phyloP scores from a whole-genome alignment of 92 coral and sea anemone species.

The Heliopora coerulea region DNA sequence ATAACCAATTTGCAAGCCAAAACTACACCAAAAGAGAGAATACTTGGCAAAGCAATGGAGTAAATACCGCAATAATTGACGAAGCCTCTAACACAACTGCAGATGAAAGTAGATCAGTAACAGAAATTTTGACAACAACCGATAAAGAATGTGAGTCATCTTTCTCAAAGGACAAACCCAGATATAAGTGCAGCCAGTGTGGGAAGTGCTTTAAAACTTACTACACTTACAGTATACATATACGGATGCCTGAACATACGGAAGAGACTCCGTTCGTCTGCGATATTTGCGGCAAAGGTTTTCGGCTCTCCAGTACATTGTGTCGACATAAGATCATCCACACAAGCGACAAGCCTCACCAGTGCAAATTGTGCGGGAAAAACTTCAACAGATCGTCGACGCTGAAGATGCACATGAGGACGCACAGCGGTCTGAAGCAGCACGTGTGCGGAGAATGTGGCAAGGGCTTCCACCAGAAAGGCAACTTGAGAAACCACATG shows the following conservation, averaged over 20 bases:
- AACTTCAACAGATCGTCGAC: slow-evolving; percentile 94
- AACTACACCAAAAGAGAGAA: background rate
- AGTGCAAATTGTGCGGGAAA: slow-evolving; percentile 78
- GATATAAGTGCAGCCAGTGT: slow-evolving; percentile 87
- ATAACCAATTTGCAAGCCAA: background rate
- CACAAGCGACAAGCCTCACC: slow-evolving; percentile 94
- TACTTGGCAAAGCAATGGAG: background rate
- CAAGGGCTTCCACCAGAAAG: slow-evolving; percentile 98
- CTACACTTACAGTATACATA: slow-evolving; percentile 91
- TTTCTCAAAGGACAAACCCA: slow-evolving; percentile 47
- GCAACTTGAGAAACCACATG: slow-evolving; percentile 90
- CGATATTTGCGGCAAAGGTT: slow-evolving; percentile 95
- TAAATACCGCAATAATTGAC: background rate
- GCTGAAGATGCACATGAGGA: slow-evolving; percentile 88
- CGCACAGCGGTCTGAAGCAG: slow-evolving; percentile 90
- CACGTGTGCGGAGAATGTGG: slow-evolving; percentile 90
- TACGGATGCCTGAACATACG: slow-evolving; percentile 96
- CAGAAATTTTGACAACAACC: background rate
- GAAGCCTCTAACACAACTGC: background rate
- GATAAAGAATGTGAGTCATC: background rate
- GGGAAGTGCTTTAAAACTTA: slow-evolving; percentile 94
- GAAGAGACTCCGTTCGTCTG: slow-evolving; percentile 94
- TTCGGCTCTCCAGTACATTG: slow-evolving; percentile 93
- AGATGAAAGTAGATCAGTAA: background rate
- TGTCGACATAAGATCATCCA: slow-evolving; percentile 98